Evolutionary conservation across 2,888 invertebrate genomes (phyloP).

Genomic region (Mimumesa dahlbomi): DNA sequence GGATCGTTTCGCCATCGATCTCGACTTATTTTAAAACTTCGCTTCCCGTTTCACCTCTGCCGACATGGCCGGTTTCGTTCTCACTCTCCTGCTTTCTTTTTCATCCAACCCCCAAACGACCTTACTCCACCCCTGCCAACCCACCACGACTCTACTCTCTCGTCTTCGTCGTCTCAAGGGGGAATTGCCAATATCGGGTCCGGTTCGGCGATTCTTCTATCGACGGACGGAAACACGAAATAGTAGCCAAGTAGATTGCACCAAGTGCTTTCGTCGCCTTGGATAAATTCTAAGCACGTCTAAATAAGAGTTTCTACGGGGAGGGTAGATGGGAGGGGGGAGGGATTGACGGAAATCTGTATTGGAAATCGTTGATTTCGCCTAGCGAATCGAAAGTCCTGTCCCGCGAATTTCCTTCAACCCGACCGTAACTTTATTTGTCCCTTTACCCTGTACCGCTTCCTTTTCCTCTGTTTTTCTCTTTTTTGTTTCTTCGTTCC

Average conservation of each 20-base stretch:
- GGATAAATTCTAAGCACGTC: constrained; percentile 37
- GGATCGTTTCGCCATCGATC: constrained; percentile 55
- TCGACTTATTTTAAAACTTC: constrained; percentile 52
- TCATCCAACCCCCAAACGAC: not conserved
- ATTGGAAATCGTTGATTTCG: constrained; percentile 31
- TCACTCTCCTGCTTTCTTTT: not conserved
- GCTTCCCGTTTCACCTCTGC: not conserved
- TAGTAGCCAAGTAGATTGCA: constrained; percentile 34
- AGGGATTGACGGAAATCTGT: constrained; percentile 16
- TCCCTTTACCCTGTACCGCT: not conserved
- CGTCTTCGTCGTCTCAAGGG: constrained; percentile 18
- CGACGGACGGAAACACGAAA: constrained; percentile 23
- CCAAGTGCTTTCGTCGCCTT: constrained; percentile 21
- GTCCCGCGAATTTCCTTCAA: constrained; percentile 12
- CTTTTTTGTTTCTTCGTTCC: constrained; percentile 9
- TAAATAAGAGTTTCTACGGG: constrained; percentile 22
- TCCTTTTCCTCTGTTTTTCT: not conserved
- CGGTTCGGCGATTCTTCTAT: constrained; percentile 29
- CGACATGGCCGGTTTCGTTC: constrained; percentile 5
- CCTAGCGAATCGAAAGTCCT: constrained; percentile 4
- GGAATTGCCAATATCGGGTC: constrained; percentile 50
- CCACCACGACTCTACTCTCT: not conserved
- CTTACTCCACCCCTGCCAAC: not conserved
- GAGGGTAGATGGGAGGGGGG: too few relatives aligned
- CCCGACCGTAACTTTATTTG: not conserved